These are phyloP conservation scores for Agonopterix subpropinquella DNA, from an alignment of 2,888 invertebrate species.

Conservation along the genomic window DNA sequence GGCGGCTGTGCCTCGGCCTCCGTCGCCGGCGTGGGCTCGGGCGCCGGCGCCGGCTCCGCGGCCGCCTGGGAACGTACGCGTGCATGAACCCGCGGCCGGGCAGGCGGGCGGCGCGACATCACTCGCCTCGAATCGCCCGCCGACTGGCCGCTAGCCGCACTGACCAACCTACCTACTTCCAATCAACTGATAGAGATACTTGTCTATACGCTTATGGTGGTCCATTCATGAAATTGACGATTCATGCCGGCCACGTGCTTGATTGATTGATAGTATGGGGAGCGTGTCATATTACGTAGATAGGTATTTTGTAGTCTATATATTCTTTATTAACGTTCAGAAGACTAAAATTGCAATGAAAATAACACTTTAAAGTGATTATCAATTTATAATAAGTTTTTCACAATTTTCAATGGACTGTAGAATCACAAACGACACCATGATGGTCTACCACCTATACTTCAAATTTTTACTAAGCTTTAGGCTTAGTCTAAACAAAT, in stretches of 20 bases:
- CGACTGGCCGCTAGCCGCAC: conserved; percentile 53
- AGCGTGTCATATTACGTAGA: neutral
- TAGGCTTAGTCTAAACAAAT: too few relatives aligned
- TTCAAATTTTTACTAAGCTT: too few relatives aligned
- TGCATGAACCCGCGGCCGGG: conserved; percentile 48
- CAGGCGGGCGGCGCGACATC: conserved; percentile 65
- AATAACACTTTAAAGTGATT: too few relatives aligned
- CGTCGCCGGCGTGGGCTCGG: conserved; percentile 54
- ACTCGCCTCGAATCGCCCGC: conserved; percentile 48
- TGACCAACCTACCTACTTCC: conserved; percentile 28
- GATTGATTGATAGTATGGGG: conserved; percentile 20
- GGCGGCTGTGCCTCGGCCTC: conserved; percentile 55
- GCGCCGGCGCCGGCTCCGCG: conserved; percentile 55
- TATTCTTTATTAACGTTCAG: too few relatives aligned
- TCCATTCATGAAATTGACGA: conserved; percentile 42
- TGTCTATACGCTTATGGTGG: conserved; percentile 28
- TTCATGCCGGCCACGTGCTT: conserved; percentile 28
- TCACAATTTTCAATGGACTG: too few relatives aligned
- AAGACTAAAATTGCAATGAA: too few relatives aligned
- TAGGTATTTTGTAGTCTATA: too few relatives aligned
- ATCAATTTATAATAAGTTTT: too few relatives aligned
- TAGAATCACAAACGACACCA: too few relatives aligned
- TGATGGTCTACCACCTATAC: too few relatives aligned
- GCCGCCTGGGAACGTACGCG: conserved; percentile 62
- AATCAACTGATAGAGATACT: conserved; percentile 49